A percentile compares a stretch with the other conserved stretches of the same genome.
These are phyloP conservation scores for Bombus confusus DNA, from an alignment of 1,140 invertebrate species.

Conservation along the genomic window DNA sequence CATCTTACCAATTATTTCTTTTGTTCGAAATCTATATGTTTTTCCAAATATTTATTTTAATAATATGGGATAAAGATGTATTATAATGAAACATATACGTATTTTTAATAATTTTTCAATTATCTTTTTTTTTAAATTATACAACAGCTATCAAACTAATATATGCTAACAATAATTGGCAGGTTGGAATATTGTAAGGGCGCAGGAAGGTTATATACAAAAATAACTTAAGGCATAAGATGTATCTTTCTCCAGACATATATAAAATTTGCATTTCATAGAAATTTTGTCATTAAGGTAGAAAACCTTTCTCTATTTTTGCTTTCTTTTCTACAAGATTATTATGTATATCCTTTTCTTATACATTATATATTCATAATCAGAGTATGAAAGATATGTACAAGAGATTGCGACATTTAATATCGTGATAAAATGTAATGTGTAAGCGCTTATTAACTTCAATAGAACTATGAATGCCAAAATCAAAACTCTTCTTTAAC, in stretches of 20 bases:
- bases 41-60: background rate
- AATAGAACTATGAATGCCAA: slow-evolving; percentile 57
- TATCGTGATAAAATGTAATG: slow-evolving; percentile 57
- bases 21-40: slow-evolving; percentile 24
- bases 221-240: slow-evolving; percentile 62
- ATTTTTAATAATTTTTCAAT: background rate
- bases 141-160: background rate
- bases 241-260: slow-evolving; percentile 35
- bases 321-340: slow-evolving; percentile 41
- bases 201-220: slow-evolving; percentile 61
- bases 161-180: slow-evolving; percentile 52
- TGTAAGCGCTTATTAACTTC: slow-evolving; percentile 60
- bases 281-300: slow-evolving; percentile 60
- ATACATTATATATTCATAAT: slow-evolving; percentile 34
- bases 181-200: slow-evolving; percentile 51
- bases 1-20: slow-evolving; percentile 56
- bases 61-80: slow-evolving; percentile 22
- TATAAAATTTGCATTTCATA: slow-evolving; percentile 62
- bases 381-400: slow-evolving; percentile 50
- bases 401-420: slow-evolving; percentile 53
- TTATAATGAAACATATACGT: slow-evolving; percentile 1
- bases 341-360: slow-evolving; percentile 45
- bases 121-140: background rate
- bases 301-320: slow-evolving; percentile 54
- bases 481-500: slow-evolving; percentile 58